Evolutionary conservation across 2,113 vertebrate genomes (phyloP), one percentile per base, ranked within the genome.

Genomic region (Castor canadensis): DNA sequence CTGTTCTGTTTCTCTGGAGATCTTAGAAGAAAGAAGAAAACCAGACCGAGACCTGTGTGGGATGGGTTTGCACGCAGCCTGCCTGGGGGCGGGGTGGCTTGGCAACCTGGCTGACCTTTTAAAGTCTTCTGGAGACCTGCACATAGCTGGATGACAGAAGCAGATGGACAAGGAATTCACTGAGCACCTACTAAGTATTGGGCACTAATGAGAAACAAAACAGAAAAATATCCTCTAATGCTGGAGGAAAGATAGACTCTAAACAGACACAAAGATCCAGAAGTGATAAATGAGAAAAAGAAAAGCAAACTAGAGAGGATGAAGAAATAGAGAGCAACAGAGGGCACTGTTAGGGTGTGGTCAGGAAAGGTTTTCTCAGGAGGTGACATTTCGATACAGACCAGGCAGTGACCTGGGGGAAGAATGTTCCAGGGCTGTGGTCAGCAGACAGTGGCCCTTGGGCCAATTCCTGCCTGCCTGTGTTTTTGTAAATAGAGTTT

Each of bases 401-500:
- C 9, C 73, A 62, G 90, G 73, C 64, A 60, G 45, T 45, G 20
- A 13, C 54, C 43, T 3, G 12, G 43, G 32, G 2, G 45, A 40
- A 58, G 9, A 79, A 66, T 43, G 35, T 86, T 95, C 60, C 79
- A 93, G 89, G 81, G 38, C 54, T 43, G 19, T 3, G 75, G 75
- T 85, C 76, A 67, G 81, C 76, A 30, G n/a, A 72, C 20, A 3
- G 5, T 40, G 43, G 66, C 56, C 54, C 45, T 56, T 0, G 2
- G 30, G 56, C 66, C 72, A 5, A 40, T 30, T 24, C 66, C 6
- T 17, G 35, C 43, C 9, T 22, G 66, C 43, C 32, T 38, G 38
- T 85, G 60, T 52, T 92, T 93, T 73, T 52, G 38, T 85, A 43
- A 94, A 64, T 35, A 45, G 47, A 43, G n/a, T n/a, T 81, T 66